phyloP scores from a whole-genome alignment of 1,140 invertebrate genomes.

The Lucilia cuprina region DNA sequence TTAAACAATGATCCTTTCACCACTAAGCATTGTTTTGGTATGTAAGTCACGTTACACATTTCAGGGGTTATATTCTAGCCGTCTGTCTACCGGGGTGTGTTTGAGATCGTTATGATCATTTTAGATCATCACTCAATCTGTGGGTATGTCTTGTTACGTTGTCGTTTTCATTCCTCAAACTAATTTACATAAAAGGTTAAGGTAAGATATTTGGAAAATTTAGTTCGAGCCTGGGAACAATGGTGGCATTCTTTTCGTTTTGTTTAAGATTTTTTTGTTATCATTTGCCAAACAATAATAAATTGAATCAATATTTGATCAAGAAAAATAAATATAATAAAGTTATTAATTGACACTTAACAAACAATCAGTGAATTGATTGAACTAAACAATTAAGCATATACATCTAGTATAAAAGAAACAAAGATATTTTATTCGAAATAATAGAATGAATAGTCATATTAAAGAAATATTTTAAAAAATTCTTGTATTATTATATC shows the following conservation, averaged over 20 bases:
- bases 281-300: neutral
- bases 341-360: slow-evolving; percentile 34
- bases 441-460: no score
- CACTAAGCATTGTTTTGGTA: slow-evolving; percentile 33
- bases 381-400: no score
- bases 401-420: no score
- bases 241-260: neutral
- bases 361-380: neutral
- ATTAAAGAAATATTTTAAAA: no score
- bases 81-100: neutral
- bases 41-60: slow-evolving; percentile 23
- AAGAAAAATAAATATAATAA: slow-evolving; percentile 15
- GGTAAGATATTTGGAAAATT: no score
- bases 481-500: no score
- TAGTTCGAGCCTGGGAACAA: neutral
- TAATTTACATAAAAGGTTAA: slow-evolving; percentile 22
- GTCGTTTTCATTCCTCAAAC: neutral
- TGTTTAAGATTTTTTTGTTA: no score
- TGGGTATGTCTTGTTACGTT: slow-evolving; percentile 19
- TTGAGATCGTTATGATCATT: neutral
- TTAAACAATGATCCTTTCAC: slow-evolving; percentile 29
- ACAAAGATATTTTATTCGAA: no score
- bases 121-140: neutral
- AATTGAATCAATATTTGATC: slow-evolving; percentile 19
- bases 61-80: neutral